A percentile compares a stretch with the other conserved stretches of the same genome.
Conservation (phyloP, 1,140 invertebrate species). For the Arctopsyche grandis region DNA sequence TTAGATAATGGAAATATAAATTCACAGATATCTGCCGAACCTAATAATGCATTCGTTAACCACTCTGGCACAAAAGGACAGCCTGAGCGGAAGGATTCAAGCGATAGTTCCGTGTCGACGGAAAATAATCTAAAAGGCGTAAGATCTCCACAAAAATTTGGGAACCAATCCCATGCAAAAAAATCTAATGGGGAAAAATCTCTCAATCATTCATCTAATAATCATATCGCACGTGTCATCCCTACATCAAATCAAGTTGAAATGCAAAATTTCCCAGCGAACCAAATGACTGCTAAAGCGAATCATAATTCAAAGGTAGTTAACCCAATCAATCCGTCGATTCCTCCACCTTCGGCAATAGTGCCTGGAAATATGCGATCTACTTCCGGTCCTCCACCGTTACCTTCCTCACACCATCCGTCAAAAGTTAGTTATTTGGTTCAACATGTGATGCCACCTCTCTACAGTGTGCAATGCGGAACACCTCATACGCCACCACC, state of each 20-base stretch:
- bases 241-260: neutral
- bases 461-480: slow-evolving; percentile 56
- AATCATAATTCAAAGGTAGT: slow-evolving; percentile 50
- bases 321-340: slow-evolving; percentile 8
- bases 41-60: slow-evolving; percentile 22
- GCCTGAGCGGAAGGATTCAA: slow-evolving; percentile 53
- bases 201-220: neutral
- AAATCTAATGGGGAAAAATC: slow-evolving; percentile 3
- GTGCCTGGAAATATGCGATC: slow-evolving; percentile 38
- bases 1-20: slow-evolving; percentile 22
- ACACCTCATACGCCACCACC: slow-evolving; percentile 53
- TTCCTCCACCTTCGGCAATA: slow-evolving; percentile 38
- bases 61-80: slow-evolving; percentile 20
- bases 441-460: slow-evolving; percentile 60
- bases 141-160: slow-evolving; percentile 40
- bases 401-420: slow-evolving; percentile 54
- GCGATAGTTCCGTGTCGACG: slow-evolving; percentile 37
- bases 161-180: neutral
- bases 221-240: neutral
- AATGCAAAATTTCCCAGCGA: slow-evolving; percentile 17
- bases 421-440: slow-evolving; percentile 66
- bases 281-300: slow-evolving; percentile 14
- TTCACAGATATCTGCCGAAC: neutral
- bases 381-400: slow-evolving; percentile 38
- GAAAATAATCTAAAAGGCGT: slow-evolving; percentile 41